Evolutionary conservation across 2,797 vertebrate genomes (phyloP).

Genomic region (Labeo calbasu): DNA sequence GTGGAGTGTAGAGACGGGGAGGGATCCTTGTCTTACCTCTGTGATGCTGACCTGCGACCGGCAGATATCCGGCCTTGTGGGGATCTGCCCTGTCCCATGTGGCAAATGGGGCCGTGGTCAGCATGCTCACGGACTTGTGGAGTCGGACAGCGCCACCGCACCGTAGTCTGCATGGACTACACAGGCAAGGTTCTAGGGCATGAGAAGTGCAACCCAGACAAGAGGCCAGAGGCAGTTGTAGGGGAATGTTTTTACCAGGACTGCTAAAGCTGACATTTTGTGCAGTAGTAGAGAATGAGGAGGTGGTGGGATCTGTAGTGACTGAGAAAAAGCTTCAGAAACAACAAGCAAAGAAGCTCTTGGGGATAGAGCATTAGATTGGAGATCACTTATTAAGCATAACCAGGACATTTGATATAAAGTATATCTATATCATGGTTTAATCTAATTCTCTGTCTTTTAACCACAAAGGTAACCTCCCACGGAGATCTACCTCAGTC

Average conservation of each 20-base stretch:
- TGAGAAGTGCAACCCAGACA: conserved; percentile 79
- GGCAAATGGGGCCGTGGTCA: conserved; percentile 86
- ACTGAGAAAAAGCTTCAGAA: conserved; percentile 59
- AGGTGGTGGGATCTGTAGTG: conserved; percentile 29
- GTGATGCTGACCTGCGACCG: conserved; percentile 84
- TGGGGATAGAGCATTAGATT: conserved; percentile 55
- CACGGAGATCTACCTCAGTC: conserved; percentile 84
- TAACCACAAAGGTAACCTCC: conserved; percentile 66
- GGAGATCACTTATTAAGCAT: conserved; percentile 65
- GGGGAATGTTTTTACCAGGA: conserved; percentile 76
- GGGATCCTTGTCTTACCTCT: conserved; percentile 80
- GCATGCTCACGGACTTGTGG: conserved; percentile 86
- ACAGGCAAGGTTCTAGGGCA: conserved; percentile 74
- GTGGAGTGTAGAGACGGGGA: conserved; percentile 86
- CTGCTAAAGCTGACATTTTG: conserved; percentile 74
- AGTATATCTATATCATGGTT: conserved; percentile 63
- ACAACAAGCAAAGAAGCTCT: conserved; percentile 62
- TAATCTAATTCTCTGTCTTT: conserved; percentile 64
- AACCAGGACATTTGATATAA: conserved; percentile 49
- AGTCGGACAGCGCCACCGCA: conserved; percentile 79
- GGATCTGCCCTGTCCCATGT: conserved; percentile 87
- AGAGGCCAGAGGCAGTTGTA: conserved; percentile 70
- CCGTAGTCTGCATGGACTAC: conserved; percentile 83
- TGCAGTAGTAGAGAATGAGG: neutral
- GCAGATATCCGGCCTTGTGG: conserved; percentile 87